A percentile compares a stretch with the other conserved stretches of the same genome.
These are phyloP conservation scores for Sebastes paucispinis DNA, from an alignment of 2,797 vertebrate species.

Conservation along the genomic window DNA sequence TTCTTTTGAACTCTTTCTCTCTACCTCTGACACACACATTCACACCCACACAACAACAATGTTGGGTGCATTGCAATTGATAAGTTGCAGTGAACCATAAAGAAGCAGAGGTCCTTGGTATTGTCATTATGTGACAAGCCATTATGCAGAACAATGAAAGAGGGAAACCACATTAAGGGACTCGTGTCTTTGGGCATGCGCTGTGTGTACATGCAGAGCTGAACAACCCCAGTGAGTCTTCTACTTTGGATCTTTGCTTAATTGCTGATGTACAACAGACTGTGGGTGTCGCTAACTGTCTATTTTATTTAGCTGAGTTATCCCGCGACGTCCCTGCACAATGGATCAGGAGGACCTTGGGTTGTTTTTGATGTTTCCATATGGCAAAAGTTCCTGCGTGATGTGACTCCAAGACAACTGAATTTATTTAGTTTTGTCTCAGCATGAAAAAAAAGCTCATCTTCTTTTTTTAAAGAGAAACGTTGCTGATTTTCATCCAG, in stretches of 20 bases:
- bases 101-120: constrained; percentile 28
- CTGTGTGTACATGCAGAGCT: not conserved
- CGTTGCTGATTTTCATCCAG: not conserved
- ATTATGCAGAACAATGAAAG: constrained; percentile 30
- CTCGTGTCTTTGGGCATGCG: not conserved
- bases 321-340: not conserved
- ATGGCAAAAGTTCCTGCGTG: not conserved
- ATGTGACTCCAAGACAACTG: not conserved
- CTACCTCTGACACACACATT: not conserved
- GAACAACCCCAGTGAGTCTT: not conserved
- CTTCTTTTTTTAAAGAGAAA: not conserved
- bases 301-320: not conserved
- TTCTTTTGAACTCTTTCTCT: not conserved
- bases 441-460: not conserved
- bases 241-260: not conserved
- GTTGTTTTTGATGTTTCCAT: not conserved
- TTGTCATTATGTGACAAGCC: constrained; percentile 10
- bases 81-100: constrained; percentile 38
- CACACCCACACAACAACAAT: not conserved
- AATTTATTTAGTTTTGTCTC: not conserved
- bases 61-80: constrained; percentile 21
- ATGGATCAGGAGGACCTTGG: not conserved
- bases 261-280: not conserved
- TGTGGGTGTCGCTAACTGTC: not conserved
- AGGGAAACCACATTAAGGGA: constrained; percentile 23